A percentile compares a stretch with the other conserved stretches of the same genome.
These are phyloP conservation scores for Tretioscincus oriximinensis DNA, from an alignment of 2,113 vertebrate genomes.

Conservation along the genomic window DNA sequence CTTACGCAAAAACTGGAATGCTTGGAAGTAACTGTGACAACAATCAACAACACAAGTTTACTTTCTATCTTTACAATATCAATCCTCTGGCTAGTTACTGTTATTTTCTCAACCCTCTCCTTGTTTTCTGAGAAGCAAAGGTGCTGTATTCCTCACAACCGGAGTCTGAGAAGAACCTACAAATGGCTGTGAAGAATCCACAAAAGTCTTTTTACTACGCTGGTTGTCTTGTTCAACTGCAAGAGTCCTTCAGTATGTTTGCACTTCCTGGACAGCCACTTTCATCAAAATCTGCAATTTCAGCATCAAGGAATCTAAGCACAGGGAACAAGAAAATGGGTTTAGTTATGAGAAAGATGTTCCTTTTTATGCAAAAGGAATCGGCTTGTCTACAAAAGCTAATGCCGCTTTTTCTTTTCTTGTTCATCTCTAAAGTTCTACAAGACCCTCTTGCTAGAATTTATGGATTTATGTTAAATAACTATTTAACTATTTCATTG, in stretches of 20 bases:
- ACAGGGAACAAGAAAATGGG: not conserved
- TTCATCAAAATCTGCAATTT: slow-evolving; percentile 55
- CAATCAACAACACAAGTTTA: not conserved
- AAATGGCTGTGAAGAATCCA: not conserved
- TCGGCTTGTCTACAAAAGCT: no score
- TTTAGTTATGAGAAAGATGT: not conserved
- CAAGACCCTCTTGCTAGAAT: no score
- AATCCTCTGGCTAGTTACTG: not conserved
- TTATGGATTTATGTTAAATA: no score
- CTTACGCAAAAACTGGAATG: not conserved
- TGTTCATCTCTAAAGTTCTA: no score
- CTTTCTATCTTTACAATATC: not conserved
- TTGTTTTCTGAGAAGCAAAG: not conserved
- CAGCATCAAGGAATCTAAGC: slow-evolving; percentile 39
- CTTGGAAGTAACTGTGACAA: not conserved
- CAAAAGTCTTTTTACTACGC: not conserved
- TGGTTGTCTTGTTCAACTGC: not conserved
- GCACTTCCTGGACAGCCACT: slow-evolving; percentile 47
- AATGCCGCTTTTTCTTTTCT: no score
- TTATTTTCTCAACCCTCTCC: not conserved
- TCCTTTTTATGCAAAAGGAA: no score
- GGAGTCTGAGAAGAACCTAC: not conserved
- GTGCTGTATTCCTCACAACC: not conserved
- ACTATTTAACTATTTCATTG: no score
- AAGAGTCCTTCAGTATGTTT: slow-evolving; percentile 33